Base-by-base conservation (phyloP, 2,888 invertebrate species). In the Gymnoscelis rufifasciata region DNA sequence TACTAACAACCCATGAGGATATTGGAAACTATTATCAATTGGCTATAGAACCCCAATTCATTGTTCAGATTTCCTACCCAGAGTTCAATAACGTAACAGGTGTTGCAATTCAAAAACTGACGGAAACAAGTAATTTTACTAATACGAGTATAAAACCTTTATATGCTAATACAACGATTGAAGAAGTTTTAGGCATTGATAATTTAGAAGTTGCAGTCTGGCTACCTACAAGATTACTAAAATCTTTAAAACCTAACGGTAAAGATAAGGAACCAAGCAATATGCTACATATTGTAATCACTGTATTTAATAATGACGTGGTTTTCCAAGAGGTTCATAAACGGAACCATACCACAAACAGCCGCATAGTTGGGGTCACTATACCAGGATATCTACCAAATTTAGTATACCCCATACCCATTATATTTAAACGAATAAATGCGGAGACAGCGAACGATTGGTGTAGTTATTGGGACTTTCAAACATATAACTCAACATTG, bases 381-480 rank as follows among this genome's bases (percentile, higher is more conserved):
- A 84, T 92, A 51, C 92, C 92, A 1, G 90, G 90, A 0, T 90
- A 78, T 58, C 82, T 83, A 10, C 74, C 83, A 0, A 90, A 90
- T 67, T 76, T 92, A 12, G 77, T 90, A 37, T 73, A 81, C 59
- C 78, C 90, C 1, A 67, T 93, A 35, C 90, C 90, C 1, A 63
- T 93, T 8, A 59, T 91, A 39, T 89, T 90, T 56, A 78, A 68
- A 55, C 64, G 76, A 51, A 52, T 72, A 11, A 62, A 63, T 38
- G 45, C 61, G 19, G 38, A 54, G 38, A 49, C 52, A 19, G 19
- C 19, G 8, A 47, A 68, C n/a, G 71, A 68, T 12, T 70, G 72
- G 15, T 92, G 92, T 60, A 88, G 88, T 1, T 91, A 84, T 63
- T 92, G 91, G 92, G 88, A 91, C 59, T 91, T 90, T 57, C 59